Percentiles rank a stretch among this genome's conserved stretches.
phyloP scores from a whole-genome alignment of 2,797 vertebrate species.

The Sciaenops ocellatus region DNA sequence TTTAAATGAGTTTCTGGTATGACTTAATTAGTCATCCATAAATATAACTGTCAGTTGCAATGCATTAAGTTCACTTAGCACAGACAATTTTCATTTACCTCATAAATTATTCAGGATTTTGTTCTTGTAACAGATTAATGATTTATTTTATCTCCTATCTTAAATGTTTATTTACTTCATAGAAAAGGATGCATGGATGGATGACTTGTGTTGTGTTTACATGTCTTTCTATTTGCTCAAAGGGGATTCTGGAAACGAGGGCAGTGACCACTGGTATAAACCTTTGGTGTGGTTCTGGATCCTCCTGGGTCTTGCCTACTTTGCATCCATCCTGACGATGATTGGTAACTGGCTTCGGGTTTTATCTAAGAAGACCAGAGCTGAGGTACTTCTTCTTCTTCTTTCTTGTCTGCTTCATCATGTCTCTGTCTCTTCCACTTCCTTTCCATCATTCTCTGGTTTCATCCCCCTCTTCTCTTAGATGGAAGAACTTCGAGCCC shows the following conservation, averaged over 20 bases:
- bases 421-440: background rate
- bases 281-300: slow-evolving; percentile 96
- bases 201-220: background rate
- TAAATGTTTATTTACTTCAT: slow-evolving; percentile 45
- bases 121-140: slow-evolving; percentile 56
- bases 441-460: slow-evolving; percentile 16
- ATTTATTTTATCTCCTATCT: slow-evolving; percentile 56
- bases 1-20: slow-evolving; percentile 14
- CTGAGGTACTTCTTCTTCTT: slow-evolving; percentile 85
- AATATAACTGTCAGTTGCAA: slow-evolving; percentile 46
- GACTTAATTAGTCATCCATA: slow-evolving; percentile 60
- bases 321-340: slow-evolving; percentile 93
- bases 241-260: slow-evolving; percentile 84
- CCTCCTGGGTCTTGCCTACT: slow-evolving; percentile 92
- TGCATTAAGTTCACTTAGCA: slow-evolving; percentile 61
- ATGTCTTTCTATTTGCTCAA: slow-evolving; percentile 31
- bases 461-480: slow-evolving; percentile 58
- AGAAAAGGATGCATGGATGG: slow-evolving; percentile 1
- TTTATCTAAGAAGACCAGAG: slow-evolving; percentile 90
- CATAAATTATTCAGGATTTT: slow-evolving; percentile 63
- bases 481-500: slow-evolving; percentile 93
- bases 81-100: slow-evolving; percentile 46
- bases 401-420: background rate
- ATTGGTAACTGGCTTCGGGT: slow-evolving; percentile 94
- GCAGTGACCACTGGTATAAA: slow-evolving; percentile 89